phyloP scores from a whole-genome alignment of 2,797 vertebrate genomes.

The Chaenodraco wilsoni region DNA sequence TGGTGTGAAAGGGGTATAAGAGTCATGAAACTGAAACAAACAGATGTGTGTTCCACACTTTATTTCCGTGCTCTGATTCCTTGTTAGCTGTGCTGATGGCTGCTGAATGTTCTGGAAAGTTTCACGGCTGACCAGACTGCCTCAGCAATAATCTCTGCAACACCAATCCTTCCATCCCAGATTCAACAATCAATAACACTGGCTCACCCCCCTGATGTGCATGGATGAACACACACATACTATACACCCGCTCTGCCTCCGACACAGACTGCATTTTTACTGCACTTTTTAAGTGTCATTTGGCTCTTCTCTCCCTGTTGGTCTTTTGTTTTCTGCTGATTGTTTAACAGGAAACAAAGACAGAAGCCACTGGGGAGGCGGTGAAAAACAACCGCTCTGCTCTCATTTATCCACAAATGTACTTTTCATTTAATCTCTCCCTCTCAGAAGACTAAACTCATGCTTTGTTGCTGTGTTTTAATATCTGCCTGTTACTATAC shows the following conservation, averaged over 20 bases:
- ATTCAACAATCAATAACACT: slow-evolving; percentile 37
- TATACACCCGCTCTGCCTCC: slow-evolving; percentile 29
- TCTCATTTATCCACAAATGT: slow-evolving; percentile 52
- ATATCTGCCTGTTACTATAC: slow-evolving; percentile 30
- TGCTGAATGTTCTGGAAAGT: slow-evolving; percentile 62
- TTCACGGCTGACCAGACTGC: slow-evolving; percentile 67
- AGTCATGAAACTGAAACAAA: too few relatives aligned
- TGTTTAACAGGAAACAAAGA: slow-evolving; percentile 60
- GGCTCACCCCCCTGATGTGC: slow-evolving; percentile 29
- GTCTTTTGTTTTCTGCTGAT: slow-evolving; percentile 43
- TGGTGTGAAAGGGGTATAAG: too few relatives aligned
- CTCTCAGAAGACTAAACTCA: slow-evolving; percentile 33
- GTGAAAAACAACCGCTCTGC: slow-evolving; percentile 46
- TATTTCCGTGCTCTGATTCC: slow-evolving; percentile 14
- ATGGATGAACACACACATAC: slow-evolving; percentile 34
- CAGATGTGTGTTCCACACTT: slow-evolving; percentile 1
- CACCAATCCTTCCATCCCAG: slow-evolving; percentile 36
- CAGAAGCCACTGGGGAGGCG: slow-evolving; percentile 36
- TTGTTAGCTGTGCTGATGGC: slow-evolving; percentile 29
- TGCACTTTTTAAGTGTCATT: slow-evolving; percentile 37
- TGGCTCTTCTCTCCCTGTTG: slow-evolving; percentile 19
- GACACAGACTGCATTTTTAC: slow-evolving; percentile 32
- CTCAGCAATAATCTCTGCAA: slow-evolving; percentile 67
- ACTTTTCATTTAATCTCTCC: slow-evolving; percentile 44
- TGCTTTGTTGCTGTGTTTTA: slow-evolving; percentile 31